These are phyloP conservation scores for Hippoglossus hippoglossus DNA, from an alignment of 2,797 vertebrate genomes.

Conservation along the genomic window DNA sequence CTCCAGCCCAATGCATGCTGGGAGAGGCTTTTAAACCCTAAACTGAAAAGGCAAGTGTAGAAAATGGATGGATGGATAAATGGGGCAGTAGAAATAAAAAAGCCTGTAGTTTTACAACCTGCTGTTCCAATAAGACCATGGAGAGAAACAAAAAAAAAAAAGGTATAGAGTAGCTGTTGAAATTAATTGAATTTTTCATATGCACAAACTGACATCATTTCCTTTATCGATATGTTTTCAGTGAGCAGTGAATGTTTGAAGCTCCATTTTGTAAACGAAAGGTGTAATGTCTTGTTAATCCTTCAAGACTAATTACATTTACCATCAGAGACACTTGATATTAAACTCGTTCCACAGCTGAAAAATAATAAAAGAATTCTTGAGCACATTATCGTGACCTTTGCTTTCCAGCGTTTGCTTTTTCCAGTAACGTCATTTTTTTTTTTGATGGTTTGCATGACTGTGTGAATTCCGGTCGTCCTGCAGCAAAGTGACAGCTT, in stretches of 20 bases:
- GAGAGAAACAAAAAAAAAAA: neutral
- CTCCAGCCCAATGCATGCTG: slow-evolving; percentile 16
- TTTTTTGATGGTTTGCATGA: slow-evolving; percentile 17
- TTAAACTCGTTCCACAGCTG: slow-evolving; percentile 52
- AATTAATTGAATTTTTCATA: slow-evolving; percentile 48
- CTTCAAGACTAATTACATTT: slow-evolving; percentile 71
- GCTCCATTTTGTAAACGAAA: slow-evolving; percentile 55
- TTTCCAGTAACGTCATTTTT: slow-evolving; percentile 9
- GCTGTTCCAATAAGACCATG: slow-evolving; percentile 11
- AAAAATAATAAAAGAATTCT: slow-evolving; percentile 15
- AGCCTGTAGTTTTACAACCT: slow-evolving; percentile 28
- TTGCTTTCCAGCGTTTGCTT: slow-evolving; percentile 41
- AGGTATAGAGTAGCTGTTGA: slow-evolving; percentile 23
- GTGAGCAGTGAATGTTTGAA: slow-evolving; percentile 41
- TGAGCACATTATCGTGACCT: slow-evolving; percentile 52
- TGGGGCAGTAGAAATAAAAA: slow-evolving; percentile 23
- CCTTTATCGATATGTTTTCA: slow-evolving; percentile 49
- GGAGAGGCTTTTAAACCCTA: slow-evolving; percentile 16
- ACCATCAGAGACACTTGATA: slow-evolving; percentile 59
- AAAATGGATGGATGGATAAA: slow-evolving; percentile 31
- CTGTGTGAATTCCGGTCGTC: neutral
- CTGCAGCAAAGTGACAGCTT: slow-evolving; percentile 10
- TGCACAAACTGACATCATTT: slow-evolving; percentile 44
- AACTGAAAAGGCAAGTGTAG: slow-evolving; percentile 23
- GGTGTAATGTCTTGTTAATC: slow-evolving; percentile 55